Conservation (phyloP, 2,888 invertebrate genomes). For the Lysandra coridon region DNA sequence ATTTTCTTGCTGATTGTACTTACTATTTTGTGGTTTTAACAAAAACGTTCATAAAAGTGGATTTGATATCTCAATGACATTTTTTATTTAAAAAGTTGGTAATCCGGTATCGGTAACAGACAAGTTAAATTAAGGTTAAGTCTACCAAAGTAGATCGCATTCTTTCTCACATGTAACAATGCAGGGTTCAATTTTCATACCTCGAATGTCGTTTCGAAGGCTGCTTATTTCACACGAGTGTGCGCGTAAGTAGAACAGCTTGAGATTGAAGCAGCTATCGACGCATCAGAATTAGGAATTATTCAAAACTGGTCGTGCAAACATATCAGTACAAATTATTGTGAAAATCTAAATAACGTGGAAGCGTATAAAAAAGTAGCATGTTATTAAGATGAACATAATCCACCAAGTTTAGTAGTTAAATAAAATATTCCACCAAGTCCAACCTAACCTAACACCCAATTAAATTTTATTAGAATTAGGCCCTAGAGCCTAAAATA, state of each 20-base stretch:
- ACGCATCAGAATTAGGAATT: too few relatives aligned
- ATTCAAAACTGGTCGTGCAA: too few relatives aligned
- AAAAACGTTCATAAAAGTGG: slow-evolving; percentile 38
- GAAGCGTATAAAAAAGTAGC: too few relatives aligned
- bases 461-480: background rate
- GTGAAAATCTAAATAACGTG: too few relatives aligned
- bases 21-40: slow-evolving; percentile 33
- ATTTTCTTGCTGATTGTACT: slow-evolving; percentile 35
- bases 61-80: slow-evolving; percentile 35
- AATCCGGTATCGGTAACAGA: slow-evolving; percentile 16
- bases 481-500: background rate
- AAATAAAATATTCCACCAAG: too few relatives aligned
- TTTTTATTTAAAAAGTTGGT: slow-evolving; percentile 33
- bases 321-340: background rate
- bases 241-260: background rate
- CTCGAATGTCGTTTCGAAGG: background rate
- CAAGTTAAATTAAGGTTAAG: slow-evolving; percentile 33
- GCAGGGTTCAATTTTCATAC: background rate
- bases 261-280: too few relatives aligned
- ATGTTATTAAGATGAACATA: too few relatives aligned
- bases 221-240: background rate
- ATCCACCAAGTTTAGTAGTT: too few relatives aligned
- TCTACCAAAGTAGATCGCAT: slow-evolving; percentile 37
- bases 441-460: too few relatives aligned
- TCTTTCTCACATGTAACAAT: slow-evolving; percentile 33